phyloP scores from a whole-genome alignment of 1,140 invertebrate genomes.

The Ceratoteleas bidentatus region DNA sequence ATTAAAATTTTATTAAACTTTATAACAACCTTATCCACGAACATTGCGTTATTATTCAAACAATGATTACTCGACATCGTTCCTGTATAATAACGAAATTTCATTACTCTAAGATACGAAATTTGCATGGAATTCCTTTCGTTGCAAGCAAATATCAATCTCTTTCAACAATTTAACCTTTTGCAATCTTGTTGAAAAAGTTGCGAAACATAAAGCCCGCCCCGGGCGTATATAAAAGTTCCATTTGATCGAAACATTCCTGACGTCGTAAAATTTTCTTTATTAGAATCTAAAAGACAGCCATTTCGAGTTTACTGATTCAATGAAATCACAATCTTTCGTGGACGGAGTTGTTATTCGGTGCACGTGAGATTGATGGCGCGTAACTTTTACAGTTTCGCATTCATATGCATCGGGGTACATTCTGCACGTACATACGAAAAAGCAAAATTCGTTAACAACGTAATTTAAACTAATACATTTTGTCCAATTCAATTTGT shows the following conservation, averaged over 20 bases:
- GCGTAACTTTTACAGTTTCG: slow-evolving; percentile 2
- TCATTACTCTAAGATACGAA: no score
- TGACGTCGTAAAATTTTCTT: slow-evolving; percentile 1
- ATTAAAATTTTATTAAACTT: no score
- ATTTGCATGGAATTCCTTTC: no score
- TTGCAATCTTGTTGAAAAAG: background rate
- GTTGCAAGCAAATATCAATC: no score
- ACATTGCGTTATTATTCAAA: no score
- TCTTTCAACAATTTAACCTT: background rate
- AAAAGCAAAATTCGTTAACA: background rate
- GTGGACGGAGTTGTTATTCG: background rate
- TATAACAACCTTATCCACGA: no score
- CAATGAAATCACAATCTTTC: slow-evolving; percentile 26
- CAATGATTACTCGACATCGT: no score
- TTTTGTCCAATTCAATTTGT: slow-evolving; percentile 10
- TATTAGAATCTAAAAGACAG: slow-evolving; percentile 13
- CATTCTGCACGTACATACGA: background rate
- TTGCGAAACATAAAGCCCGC: background rate
- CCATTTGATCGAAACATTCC: slow-evolving; percentile 7
- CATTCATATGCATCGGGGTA: background rate
- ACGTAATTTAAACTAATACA: background rate
- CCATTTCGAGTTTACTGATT: slow-evolving; percentile 26
- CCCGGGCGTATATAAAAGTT: background rate
- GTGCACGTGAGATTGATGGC: slow-evolving; percentile 1
- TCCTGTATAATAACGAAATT: no score